Percentiles rank a stretch among this genome's conserved stretches.
These are phyloP conservation scores for Caligus rogercresseyi DNA, from an alignment of 1,140 invertebrate genomes.

Conservation along the genomic window DNA sequence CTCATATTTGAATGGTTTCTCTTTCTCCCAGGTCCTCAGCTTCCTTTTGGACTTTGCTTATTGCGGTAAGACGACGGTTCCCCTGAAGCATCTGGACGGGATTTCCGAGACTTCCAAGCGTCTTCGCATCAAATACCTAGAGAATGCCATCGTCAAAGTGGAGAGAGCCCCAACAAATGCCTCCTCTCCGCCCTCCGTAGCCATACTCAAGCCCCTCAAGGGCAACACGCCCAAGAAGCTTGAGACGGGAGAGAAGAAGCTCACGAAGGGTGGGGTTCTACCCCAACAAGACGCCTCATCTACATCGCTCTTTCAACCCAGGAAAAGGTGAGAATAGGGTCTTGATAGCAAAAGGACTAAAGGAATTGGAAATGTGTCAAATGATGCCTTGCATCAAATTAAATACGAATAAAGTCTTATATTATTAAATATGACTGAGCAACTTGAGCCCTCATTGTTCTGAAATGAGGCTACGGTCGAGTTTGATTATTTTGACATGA, in stretches of 20 bases:
- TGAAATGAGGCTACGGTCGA: no score
- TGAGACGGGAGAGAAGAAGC: background rate
- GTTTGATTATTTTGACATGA: no score
- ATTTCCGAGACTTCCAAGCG: background rate
- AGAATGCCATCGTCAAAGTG: background rate
- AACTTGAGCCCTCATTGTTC: no score
- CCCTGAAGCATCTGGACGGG: background rate
- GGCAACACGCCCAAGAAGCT: background rate
- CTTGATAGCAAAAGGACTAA: no score
- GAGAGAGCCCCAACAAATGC: no score
- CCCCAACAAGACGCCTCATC: background rate
- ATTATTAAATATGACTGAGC: no score
- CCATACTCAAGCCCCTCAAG: background rate
- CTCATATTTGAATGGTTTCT: background rate
- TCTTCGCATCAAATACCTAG: background rate
- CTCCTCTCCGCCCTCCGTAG: background rate
- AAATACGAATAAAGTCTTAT: no score
- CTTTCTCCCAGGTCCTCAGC: background rate
- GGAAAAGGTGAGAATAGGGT: background rate
- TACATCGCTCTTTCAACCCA: background rate
- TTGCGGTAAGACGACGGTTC: background rate
- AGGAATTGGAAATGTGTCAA: no score
- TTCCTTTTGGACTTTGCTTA: background rate
- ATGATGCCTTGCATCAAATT: no score
- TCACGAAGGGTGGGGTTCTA: background rate